Evolutionary conservation across 2,113 vertebrate genomes (phyloP), one percentile per base, ranked within the genome.

Genomic region (Picathartes gymnocephalus): DNA sequence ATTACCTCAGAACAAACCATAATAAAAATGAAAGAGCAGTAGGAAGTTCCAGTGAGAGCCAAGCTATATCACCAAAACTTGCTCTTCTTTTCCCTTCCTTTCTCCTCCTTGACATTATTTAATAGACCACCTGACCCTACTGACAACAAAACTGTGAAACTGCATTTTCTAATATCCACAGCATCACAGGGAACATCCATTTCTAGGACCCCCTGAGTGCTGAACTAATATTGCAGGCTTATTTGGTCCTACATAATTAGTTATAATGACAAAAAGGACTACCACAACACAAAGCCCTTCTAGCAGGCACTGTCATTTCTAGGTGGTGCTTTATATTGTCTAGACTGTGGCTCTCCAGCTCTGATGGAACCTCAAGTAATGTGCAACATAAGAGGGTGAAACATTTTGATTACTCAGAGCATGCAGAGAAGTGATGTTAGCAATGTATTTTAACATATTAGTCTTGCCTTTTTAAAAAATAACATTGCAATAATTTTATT

Each of bases 211-310:
- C 95, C 95, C 87, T 50, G 91, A 72, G 90, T 82, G 90, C 81
- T 61, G 51, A 96, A 90, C 86, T 96, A 95, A 95, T 96, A 92
- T 54, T 91, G 73, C 89, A 95, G 73, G 37, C 81, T 94, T 88
- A 80, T 94, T 84, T 88, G 73, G 73, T 87, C 69, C 64, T 91
- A 61, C 54, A 58, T 94, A 93, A 97, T 95, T 95, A 94, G 93
- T 96, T 90, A 79, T 95, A 95, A 95, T 95, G 94, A 97, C 90
- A 94, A 93, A 95, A 96, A 95, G 70, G 74, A 86, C 84, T 90
- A 85, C 21, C 27, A 73, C 93, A 91, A 92, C 78, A 87, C 91
- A 85, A 89, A 87, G 74, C 23, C 84, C 92, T 95, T 97, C 54
- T 74, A 96, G 87, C 91, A 96, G 91, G 90, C 84, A 80, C 54